Percentiles rank a stretch among this genome's conserved stretches.
phyloP scores from a whole-genome alignment of 2,113 vertebrate species.

The Chionodraco myersi region DNA sequence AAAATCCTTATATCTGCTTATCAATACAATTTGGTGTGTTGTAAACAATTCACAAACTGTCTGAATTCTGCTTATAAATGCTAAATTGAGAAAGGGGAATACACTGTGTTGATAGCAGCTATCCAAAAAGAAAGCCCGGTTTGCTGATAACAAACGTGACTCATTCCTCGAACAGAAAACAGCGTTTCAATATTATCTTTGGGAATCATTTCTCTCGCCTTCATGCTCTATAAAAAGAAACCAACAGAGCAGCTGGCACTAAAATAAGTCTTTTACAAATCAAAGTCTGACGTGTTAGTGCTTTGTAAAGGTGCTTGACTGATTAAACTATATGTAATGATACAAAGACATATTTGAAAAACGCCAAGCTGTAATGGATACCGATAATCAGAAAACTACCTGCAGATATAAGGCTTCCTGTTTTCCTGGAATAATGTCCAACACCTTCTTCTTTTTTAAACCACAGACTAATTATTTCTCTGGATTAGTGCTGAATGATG shows the following conservation, averaged over 20 bases:
- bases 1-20: no score
- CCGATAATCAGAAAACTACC: not conserved
- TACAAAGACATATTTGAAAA: not conserved
- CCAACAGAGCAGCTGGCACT: not conserved
- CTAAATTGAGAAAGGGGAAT: not conserved
- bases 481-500: not conserved
- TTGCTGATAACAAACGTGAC: not conserved
- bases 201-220: not conserved
- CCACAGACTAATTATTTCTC: not conserved
- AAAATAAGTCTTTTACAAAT: not conserved
- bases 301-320: constrained; percentile 8
- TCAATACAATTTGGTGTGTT: not conserved
- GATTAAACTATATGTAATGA: not conserved
- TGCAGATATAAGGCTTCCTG: not conserved
- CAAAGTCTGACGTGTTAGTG: not conserved
- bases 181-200: not conserved
- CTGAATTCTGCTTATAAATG: not conserved
- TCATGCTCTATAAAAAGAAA: constrained; percentile 6
- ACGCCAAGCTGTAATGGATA: no score
- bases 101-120: not conserved
- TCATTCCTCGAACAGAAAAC: not conserved
- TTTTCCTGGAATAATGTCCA: not conserved
- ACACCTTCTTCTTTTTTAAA: not conserved
- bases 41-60: not conserved
- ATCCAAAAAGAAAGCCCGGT: not conserved